Evolutionary conservation across 2,113 vertebrate species (phyloP).

Genomic region (Ophiodon elongatus): DNA sequence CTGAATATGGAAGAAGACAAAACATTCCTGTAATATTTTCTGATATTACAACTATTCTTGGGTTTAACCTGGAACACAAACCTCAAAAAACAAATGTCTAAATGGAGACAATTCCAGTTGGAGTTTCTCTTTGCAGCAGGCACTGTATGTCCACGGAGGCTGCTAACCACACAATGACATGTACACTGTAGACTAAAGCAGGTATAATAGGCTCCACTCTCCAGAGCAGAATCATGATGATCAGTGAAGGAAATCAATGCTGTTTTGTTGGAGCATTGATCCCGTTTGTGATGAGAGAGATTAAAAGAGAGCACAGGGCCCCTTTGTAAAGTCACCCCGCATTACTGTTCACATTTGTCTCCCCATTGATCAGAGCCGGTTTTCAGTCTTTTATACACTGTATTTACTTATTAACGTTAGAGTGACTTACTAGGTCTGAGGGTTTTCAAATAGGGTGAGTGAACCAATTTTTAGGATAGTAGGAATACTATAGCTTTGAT

Average conservation of each 20-base stretch:
- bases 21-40: background rate
- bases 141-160: background rate
- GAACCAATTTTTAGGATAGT: background rate
- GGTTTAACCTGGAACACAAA: conserved; percentile 1
- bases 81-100: background rate
- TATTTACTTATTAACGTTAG: conserved; percentile 48
- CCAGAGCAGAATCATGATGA: conserved; percentile 59
- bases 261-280: conserved; percentile 76
- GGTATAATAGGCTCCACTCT: conserved; percentile 39
- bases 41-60: background rate
- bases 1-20: background rate
- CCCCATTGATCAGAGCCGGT: conserved; percentile 55
- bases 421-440: background rate
- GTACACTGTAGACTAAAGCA: conserved; percentile 25
- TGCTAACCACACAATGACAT: conserved; percentile 7
- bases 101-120: conserved; percentile 5
- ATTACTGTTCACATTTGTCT: conserved; percentile 66
- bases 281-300: conserved; percentile 58
- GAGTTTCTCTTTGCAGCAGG: conserved; percentile 3
- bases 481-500: background rate
- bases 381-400: conserved; percentile 52
- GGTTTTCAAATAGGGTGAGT: conserved; percentile 6
- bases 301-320: conserved; percentile 50
- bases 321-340: conserved; percentile 62
- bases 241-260: conserved; percentile 70